Evolutionary conservation across 2,888 invertebrate genomes (phyloP), one percentile per base, ranked within the genome.

Genomic region (Galeopsomyia nigrocyanea): DNA sequence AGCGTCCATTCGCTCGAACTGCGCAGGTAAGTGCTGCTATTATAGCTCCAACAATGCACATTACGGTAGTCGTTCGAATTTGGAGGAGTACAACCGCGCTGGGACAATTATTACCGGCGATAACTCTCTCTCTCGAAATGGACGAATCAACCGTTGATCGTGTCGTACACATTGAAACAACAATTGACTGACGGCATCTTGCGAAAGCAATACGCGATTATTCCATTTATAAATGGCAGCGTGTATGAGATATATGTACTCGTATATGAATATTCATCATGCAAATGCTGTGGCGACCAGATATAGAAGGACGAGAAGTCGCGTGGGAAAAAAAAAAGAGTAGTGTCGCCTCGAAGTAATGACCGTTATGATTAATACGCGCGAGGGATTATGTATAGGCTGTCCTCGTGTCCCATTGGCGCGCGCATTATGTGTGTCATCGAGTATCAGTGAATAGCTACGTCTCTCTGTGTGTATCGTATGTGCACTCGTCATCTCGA

Each of bases 21-120:
- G 31, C 31, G 6, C 58, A 66, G 66, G 50, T 65, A 65, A 65
- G 71, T 61, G 71, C 39, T 9, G 61, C 71, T 71, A 71, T 66
- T 66, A 71, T 26, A 26, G 26, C 26, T 26, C 50, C 21, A 50
- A 66, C 66, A 61, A 66, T 66, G 66, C 66, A 17, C 9, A 16
- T 21, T 21, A 22, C 6, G 39, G 39, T 9, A 60, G 49, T 26
- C 57, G 50, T 60, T 53, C 51, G 60, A 47, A 65, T 55, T 60
- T 71, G 47, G 47, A n/a, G 47, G 14, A 39, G 26, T 26, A 14
- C 16, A 17, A 1, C 49, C 13, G 47, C 66, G 58, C 58, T n/a
- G 22, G 21, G 55, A 47, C 53, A 55, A 65, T 55, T 46, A n/a
- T n/a, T 0, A 16, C 55, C 13, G 19, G 56, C 39, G 22, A 7